Percentiles rank a stretch among this genome's conserved stretches.
phyloP scores from a whole-genome alignment of 2,797 vertebrate species.

The Falco berigora region DNA sequence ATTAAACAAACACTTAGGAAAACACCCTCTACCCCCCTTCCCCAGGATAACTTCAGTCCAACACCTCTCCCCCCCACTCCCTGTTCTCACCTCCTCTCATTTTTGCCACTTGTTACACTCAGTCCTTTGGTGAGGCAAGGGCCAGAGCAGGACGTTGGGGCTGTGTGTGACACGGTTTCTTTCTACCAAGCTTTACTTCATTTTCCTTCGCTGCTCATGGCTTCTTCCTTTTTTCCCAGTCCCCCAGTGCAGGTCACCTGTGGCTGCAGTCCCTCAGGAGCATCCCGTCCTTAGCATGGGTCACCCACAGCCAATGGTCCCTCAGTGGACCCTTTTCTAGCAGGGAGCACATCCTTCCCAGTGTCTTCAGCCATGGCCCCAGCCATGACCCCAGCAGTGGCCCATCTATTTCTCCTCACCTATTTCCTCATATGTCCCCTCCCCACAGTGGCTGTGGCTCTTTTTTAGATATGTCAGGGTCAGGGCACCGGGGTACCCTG shows the following conservation, averaged over 20 bases:
- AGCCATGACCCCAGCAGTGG: background rate
- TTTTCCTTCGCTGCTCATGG: background rate
- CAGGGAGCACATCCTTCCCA: background rate
- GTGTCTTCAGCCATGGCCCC: background rate
- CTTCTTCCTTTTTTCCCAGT: background rate
- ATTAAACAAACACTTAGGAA: background rate
- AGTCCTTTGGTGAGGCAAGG: background rate
- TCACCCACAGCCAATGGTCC: fast-evolving
- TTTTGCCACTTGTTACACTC: background rate
- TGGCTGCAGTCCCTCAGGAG: background rate
- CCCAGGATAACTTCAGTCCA: background rate
- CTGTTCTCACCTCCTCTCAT: background rate
- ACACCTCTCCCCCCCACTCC: background rate
- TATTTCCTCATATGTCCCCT: background rate
- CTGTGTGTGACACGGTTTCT: background rate
- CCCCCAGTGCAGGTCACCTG: background rate
- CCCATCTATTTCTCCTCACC: background rate
- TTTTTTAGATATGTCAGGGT: background rate
- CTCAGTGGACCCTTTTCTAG: background rate
- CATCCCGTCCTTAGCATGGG: background rate
- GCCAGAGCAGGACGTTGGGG: background rate
- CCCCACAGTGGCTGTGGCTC: background rate
- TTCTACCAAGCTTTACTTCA: background rate
- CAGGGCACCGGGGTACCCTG: fast-evolving
- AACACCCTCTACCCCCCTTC: background rate